Conservation (phyloP, 2,888 invertebrate genomes). For the Anorthoa munda region DNA sequence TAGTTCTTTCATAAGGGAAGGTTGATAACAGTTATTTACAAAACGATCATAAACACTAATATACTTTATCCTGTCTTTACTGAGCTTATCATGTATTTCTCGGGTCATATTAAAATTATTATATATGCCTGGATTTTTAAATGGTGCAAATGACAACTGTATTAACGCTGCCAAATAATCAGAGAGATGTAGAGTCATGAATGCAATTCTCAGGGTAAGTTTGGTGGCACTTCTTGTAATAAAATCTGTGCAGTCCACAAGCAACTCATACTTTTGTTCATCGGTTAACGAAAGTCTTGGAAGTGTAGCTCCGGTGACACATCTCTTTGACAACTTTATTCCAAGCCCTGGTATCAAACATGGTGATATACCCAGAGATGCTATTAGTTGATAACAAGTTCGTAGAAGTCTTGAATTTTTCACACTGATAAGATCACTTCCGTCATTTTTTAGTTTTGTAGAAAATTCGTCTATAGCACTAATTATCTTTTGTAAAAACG, state of each 20-base stretch:
- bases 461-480: slow-evolving; percentile 83
- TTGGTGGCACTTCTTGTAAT: slow-evolving; percentile 86
- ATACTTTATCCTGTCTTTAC: slow-evolving; percentile 89
- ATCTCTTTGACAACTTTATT: slow-evolving; percentile 86
- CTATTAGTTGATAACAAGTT: slow-evolving; percentile 91
- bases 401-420: slow-evolving; percentile 92
- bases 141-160: slow-evolving; percentile 93
- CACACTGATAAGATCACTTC: slow-evolving; percentile 91
- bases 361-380: slow-evolving; percentile 92
- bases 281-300: slow-evolving; percentile 81
- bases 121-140: slow-evolving; percentile 91
- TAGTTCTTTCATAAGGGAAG: slow-evolving; percentile 93
- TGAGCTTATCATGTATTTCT: slow-evolving; percentile 89
- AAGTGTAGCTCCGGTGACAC: slow-evolving; percentile 77
- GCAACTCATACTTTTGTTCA: slow-evolving; percentile 88
- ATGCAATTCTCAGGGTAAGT: slow-evolving; percentile 89
- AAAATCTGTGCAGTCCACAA: slow-evolving; percentile 88
- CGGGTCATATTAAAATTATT: slow-evolving; percentile 89
- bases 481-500: slow-evolving; percentile 85
- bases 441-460: slow-evolving; percentile 74
- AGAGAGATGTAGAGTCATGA: slow-evolving; percentile 90
- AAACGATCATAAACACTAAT: slow-evolving; percentile 87
- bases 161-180: slow-evolving; percentile 93
- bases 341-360: slow-evolving; percentile 93
- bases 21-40: slow-evolving; percentile 90